Evolutionary conservation across 2,888 invertebrate genomes (phyloP).

Genomic region (Drosophila falleni): DNA sequence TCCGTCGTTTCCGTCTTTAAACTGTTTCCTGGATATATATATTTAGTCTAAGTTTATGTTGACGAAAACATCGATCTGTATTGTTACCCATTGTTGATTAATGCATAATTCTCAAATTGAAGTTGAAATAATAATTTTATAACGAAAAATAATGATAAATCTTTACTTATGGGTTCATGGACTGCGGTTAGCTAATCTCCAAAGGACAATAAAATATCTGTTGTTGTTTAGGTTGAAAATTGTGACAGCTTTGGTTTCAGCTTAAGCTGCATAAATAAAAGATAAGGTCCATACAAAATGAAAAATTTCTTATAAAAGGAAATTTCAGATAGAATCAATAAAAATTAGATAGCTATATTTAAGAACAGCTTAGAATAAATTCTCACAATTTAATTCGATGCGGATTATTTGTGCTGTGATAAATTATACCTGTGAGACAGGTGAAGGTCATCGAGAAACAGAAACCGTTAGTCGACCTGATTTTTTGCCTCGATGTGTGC

Average conservation of each 20-base stretch:
- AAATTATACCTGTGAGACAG: slow-evolving; percentile 29
- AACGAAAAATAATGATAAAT: slow-evolving; percentile 26
- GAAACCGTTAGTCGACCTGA: slow-evolving; percentile 68
- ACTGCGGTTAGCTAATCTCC: neutral
- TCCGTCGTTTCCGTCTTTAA: slow-evolving; percentile 75
- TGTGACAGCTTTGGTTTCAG: neutral
- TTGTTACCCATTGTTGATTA: slow-evolving; percentile 71
- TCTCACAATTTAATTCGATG: slow-evolving; percentile 19
- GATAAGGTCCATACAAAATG: neutral
- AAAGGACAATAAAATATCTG: neutral
- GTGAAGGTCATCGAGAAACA: slow-evolving; percentile 50
- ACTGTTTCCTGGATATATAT: neutral
- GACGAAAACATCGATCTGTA: slow-evolving; percentile 29
- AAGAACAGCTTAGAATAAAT: slow-evolving; percentile 1
- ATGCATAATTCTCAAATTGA: slow-evolving; percentile 49
- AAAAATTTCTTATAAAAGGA: neutral
- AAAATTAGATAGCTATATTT: neutral
- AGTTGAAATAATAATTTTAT: slow-evolving; percentile 50
- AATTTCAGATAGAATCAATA: neutral
- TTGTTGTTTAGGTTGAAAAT: neutral
- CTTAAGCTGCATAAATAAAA: neutral
- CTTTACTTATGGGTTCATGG: neutral
- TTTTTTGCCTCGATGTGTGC: slow-evolving; percentile 54
- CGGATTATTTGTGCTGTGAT: slow-evolving; percentile 23
- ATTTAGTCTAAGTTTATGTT: slow-evolving; percentile 28